These are phyloP conservation scores for Hartigia nigra DNA, from an alignment of 2,888 invertebrate genomes.

Conservation along the genomic window DNA sequence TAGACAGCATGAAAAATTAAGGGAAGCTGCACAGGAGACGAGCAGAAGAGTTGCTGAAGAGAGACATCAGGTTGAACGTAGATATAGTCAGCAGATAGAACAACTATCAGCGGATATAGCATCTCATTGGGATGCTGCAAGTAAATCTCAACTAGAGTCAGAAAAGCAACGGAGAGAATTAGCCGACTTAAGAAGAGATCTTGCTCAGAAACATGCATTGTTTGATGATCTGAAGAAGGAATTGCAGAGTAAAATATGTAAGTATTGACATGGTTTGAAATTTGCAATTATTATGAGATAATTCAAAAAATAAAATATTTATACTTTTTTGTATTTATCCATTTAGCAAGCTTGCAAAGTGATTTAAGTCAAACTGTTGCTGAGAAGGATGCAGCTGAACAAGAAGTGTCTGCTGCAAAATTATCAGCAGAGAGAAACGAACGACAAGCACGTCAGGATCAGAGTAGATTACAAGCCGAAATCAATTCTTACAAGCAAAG, in stretches of 20 bases:
- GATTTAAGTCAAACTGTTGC: slow-evolving; percentile 81
- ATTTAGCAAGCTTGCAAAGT: slow-evolving; percentile 77
- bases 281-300: neutral
- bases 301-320: neutral
- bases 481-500: slow-evolving; percentile 72
- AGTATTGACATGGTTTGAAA: slow-evolving; percentile 36
- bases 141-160: slow-evolving; percentile 77
- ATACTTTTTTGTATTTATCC: neutral
- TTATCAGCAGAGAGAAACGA: slow-evolving; percentile 74
- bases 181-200: slow-evolving; percentile 79
- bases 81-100: slow-evolving; percentile 80
- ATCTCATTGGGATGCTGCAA: slow-evolving; percentile 83
- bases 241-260: slow-evolving; percentile 80
- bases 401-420: slow-evolving; percentile 80
- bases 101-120: slow-evolving; percentile 83
- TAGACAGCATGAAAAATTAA: slow-evolving; percentile 79
- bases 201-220: slow-evolving; percentile 79
- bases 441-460: slow-evolving; percentile 81
- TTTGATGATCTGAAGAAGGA: slow-evolving; percentile 86
- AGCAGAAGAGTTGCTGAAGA: slow-evolving; percentile 76
- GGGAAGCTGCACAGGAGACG: slow-evolving; percentile 82
- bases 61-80: slow-evolving; percentile 77
- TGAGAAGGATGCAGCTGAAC: slow-evolving; percentile 83
- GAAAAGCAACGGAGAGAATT: slow-evolving; percentile 84
- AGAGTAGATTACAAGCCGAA: slow-evolving; percentile 80